A percentile compares a stretch with the other conserved stretches of the same genome.
phyloP scores from a whole-genome alignment of 2,888 invertebrate genomes.

The Sympetrum striolatum region DNA sequence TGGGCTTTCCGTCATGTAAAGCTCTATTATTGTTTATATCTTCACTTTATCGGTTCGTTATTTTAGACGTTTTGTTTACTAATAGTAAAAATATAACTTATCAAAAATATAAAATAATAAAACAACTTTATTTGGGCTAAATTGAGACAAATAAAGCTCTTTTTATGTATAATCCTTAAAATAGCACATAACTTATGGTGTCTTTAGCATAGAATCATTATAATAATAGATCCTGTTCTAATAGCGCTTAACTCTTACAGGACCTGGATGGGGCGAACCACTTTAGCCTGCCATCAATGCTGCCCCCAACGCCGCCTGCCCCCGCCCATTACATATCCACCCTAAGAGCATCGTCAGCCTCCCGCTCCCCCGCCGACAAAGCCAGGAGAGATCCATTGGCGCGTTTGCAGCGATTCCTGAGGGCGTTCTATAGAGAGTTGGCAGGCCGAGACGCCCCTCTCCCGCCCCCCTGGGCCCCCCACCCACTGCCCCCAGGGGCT shows the following conservation, averaged over 20 bases:
- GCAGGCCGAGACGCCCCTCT: slow-evolving; percentile 60
- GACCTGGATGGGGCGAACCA: slow-evolving; percentile 23
- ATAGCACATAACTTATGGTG: no score
- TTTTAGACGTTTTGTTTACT: no score
- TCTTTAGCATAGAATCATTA: no score
- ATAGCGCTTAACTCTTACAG: background rate
- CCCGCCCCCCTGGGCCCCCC: slow-evolving; percentile 62
- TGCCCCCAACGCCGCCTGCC: slow-evolving; percentile 48
- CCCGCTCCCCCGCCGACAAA: slow-evolving; percentile 40
- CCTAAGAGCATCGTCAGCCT: slow-evolving; percentile 47
- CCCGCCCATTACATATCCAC: slow-evolving; percentile 48
- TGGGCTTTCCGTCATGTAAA: no score
- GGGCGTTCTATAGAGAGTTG: slow-evolving; percentile 62
- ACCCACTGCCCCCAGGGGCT: slow-evolving; percentile 59
- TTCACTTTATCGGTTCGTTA: no score
- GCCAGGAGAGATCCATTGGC: slow-evolving; percentile 50
- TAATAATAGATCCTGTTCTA: background rate
- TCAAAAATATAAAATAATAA: no score
- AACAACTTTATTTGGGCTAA: no score
- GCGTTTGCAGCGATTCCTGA: slow-evolving; percentile 59
- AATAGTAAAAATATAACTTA: no score
- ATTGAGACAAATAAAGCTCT: no score
- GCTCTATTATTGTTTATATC: no score
- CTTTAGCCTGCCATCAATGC: background rate
- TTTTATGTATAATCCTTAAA: no score